A percentile compares a stretch with the other conserved stretches of the same genome.
phyloP scores from a whole-genome alignment of 2,888 invertebrate species.

The Cephonodes hylas region DNA sequence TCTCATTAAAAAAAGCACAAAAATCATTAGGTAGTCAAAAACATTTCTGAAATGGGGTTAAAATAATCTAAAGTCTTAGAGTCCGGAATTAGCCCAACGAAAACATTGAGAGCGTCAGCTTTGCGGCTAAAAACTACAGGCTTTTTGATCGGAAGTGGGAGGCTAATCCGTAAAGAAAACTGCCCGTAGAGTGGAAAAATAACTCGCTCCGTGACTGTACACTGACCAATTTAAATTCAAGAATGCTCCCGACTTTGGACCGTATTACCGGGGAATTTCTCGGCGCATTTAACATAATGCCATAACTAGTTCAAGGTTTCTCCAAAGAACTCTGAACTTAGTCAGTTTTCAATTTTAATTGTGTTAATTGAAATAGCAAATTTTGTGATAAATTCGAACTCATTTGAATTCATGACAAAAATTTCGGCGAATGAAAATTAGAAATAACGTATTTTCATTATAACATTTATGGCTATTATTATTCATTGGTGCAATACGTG shows the following conservation, averaged over 20 bases:
- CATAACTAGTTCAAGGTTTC: too few species aligned
- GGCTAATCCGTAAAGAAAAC: constrained; percentile 41
- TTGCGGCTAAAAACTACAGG: constrained; percentile 12
- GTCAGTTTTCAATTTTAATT: too few species aligned
- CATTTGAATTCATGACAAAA: too few species aligned
- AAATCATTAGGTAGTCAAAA: neutral
- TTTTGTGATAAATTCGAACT: too few species aligned
- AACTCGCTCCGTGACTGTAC: constrained; percentile 27
- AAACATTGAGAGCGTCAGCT: constrained; percentile 9
- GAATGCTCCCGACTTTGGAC: constrained; percentile 26
- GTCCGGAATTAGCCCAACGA: neutral
- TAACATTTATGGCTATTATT: too few species aligned
- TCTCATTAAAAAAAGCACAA: neutral
- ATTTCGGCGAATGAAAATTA: too few species aligned
- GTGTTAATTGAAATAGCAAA: too few species aligned
- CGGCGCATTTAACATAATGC: constrained; percentile 11
- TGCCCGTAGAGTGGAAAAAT: constrained; percentile 34
- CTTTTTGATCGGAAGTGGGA: constrained; percentile 28
- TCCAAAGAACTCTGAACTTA: too few species aligned
- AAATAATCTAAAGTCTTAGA: neutral
- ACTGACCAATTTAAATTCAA: constrained; percentile 42
- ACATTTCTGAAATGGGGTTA: neutral
- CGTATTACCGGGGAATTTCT: constrained; percentile 28
- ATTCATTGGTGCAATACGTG: too few species aligned
- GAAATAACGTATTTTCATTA: too few species aligned